Evolutionary conservation across 2,888 invertebrate species (phyloP), one percentile per base, ranked within the genome.

Genomic region (Theodoxus fluviatilis): DNA sequence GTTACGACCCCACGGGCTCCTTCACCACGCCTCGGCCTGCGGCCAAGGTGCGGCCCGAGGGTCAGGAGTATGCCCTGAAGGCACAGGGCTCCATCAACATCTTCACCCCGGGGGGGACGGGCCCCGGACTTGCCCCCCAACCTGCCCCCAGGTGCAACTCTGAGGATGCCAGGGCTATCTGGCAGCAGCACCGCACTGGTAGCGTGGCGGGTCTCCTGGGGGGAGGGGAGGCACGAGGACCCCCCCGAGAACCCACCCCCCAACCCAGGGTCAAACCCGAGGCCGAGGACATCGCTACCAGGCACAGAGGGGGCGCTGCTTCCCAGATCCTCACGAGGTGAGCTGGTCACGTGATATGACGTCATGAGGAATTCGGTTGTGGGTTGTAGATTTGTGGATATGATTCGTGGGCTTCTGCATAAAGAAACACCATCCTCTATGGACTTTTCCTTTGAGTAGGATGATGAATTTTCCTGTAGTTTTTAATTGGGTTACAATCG

Each of bases 11-110:
- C 1, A 69, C 74, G 12, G 78, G 76, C 12, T 67, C 68, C 25
- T 77, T 77, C 59, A 71, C 59, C 22, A 78, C 79, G 7, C 81
- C 80, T 1, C 69, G 79, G 18, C 75, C 76, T 25, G 78, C 73
- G 7, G 76, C 81, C 1, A 74, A 82, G 31, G 80, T 84, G 0
- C 76, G 76, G 70, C 83, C 83, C 38, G 84, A 84, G 69, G 84
- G 81, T n/a, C 80, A 80, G 49, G 79, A 81, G 66, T 77, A 73
- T 76, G 83, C 83, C 4, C 73, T 72, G 18, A 79, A 75, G 73
- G 77, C 78, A 33, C 75, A 75, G 66, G 84, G 84, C 25, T 76
- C 78, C 25, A 72, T 82, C 12, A 74, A 81, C 31, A 65, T 83
- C 25, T 83, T 83, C 65, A 71, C 73, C 7, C 40, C 73, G 15